phyloP scores from a whole-genome alignment of 2,113 vertebrate genomes.

The Eclectus roratus region DNA sequence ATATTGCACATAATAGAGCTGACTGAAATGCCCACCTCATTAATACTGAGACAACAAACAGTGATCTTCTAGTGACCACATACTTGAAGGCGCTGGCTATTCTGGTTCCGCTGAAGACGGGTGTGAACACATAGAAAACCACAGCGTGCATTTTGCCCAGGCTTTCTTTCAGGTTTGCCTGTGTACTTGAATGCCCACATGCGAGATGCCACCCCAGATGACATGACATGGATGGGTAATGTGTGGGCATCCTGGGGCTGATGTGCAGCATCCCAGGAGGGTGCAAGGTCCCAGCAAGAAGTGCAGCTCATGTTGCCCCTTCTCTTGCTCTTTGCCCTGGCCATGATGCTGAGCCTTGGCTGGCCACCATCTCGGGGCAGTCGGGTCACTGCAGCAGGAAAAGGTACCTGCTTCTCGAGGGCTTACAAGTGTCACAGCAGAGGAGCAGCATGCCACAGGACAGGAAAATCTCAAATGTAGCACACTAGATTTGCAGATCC shows the following conservation, averaged over 20 bases:
- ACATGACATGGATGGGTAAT: accelerated
- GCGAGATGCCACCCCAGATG: background rate
- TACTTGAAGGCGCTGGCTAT: background rate
- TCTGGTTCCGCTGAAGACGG: background rate
- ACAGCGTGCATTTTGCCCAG: background rate
- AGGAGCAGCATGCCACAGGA: background rate
- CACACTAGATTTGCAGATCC: background rate
- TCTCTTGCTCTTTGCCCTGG: background rate
- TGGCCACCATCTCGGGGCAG: accelerated
- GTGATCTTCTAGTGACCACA: background rate
- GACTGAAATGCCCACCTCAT: background rate
- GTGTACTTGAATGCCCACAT: accelerated
- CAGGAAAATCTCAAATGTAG: background rate
- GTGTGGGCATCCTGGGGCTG: background rate
- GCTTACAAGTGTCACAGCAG: background rate
- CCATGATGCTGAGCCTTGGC: background rate
- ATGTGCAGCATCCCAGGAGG: background rate
- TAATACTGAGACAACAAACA: background rate
- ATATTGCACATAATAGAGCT: background rate
- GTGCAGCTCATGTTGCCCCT: accelerated
- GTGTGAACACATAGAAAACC: background rate
- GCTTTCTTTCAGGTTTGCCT: background rate
- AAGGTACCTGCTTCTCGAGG: background rate
- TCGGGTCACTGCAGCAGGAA: background rate
- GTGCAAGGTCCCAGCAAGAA: background rate